Conservation (phyloP, 2,888 invertebrate genomes). For the Athalia cordata region DNA sequence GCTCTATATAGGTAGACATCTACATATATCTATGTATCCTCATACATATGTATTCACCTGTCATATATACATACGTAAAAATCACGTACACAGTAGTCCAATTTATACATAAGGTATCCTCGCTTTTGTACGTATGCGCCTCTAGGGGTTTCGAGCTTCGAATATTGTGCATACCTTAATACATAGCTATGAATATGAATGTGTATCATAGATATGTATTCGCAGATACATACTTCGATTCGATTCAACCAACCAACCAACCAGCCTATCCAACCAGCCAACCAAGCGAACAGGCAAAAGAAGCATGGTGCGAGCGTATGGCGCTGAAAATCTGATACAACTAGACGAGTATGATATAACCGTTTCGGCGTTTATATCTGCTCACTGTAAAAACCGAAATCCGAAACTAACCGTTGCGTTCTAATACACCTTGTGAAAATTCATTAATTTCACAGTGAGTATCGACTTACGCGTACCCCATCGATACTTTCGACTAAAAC, state of each 20-base stretch:
- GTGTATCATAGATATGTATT: conserved; percentile 7
- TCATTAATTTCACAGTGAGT: too few relatives aligned
- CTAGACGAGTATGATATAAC: background rate
- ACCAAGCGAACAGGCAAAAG: too few relatives aligned
- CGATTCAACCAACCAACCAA: too few relatives aligned
- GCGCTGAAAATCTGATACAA: conserved; percentile 16
- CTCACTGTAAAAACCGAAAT: too few relatives aligned
- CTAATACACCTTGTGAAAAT: too few relatives aligned
- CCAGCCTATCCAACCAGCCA: too few relatives aligned
- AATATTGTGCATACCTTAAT: background rate
- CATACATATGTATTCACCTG: background rate
- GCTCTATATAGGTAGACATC: conserved; percentile 9
- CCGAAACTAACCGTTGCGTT: too few relatives aligned
- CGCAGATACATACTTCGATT: conserved; percentile 13
- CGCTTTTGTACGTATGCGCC: background rate
- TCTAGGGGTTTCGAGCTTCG: background rate
- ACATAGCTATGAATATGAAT: conserved; percentile 23
- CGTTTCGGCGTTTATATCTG: too few relatives aligned
- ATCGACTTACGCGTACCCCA: too few relatives aligned
- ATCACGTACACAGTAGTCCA: conserved; percentile 5
- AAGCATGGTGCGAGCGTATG: conserved; percentile 34
- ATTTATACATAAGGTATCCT: conserved; percentile 25
- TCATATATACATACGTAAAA: background rate
- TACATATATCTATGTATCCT: conserved; percentile 4
- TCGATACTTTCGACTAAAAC: too few relatives aligned